These are phyloP conservation scores for Pongo pygmaeus DNA, from an alignment of 2,113 vertebrate species.

Conservation along the genomic window DNA sequence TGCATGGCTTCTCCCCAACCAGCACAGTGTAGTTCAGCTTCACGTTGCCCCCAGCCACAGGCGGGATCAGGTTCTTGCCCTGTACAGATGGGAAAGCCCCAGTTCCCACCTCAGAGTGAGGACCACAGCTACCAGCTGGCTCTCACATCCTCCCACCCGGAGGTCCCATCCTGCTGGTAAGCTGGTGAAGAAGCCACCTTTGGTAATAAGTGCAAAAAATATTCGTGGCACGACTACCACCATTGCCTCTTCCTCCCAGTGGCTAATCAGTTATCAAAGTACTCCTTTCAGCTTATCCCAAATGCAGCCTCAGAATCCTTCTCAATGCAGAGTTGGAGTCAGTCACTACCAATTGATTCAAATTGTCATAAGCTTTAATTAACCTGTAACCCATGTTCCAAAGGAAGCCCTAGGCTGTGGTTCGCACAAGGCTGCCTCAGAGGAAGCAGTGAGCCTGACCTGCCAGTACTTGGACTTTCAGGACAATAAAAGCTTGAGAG, in stretches of 20 bases:
- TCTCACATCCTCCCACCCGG: fast-evolving
- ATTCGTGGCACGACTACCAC: fast-evolving
- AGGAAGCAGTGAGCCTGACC: not conserved
- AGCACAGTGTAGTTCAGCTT: conserved; percentile 97
- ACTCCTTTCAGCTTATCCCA: not conserved
- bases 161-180: not conserved
- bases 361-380: not conserved
- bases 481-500: not conserved
- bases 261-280: not conserved
- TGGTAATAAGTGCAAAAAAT: not conserved
- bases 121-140: not conserved
- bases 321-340: not conserved
- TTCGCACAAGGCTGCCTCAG: not conserved
- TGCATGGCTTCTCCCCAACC: conserved; percentile 95
- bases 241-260: not conserved
- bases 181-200: not conserved
- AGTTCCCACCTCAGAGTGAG: not conserved
- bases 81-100: conserved; percentile 73
- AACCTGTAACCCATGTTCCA: not conserved
- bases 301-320: not conserved
- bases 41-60: conserved; percentile 92
- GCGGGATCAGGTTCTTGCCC: conserved; percentile 96
- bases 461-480: not conserved
- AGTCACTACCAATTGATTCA: not conserved
- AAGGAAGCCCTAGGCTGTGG: not conserved